Conservation (phyloP, 2,797 vertebrate genomes). For the Gephyroberyx darwinii region DNA sequence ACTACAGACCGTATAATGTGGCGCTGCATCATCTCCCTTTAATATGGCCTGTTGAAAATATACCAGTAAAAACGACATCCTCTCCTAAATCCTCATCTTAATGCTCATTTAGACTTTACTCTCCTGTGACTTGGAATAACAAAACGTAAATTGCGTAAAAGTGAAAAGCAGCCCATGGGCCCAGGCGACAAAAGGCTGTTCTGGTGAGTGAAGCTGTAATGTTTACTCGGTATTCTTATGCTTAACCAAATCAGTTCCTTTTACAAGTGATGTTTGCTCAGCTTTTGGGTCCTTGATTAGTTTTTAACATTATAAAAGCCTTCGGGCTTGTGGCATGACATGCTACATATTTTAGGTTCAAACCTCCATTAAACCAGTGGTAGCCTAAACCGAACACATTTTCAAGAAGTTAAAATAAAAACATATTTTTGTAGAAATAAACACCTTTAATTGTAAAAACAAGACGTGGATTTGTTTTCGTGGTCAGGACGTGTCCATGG, state of each 20-base stretch:
- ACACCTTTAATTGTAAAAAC: not conserved
- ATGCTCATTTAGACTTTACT: slow-evolving; percentile 10
- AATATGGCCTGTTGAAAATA: too few relatives aligned
- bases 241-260: slow-evolving; percentile 58
- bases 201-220: slow-evolving; percentile 50
- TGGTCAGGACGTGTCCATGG: not conserved
- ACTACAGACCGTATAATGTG: too few relatives aligned
- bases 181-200: slow-evolving; percentile 47
- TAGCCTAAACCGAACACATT: not conserved
- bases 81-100: not conserved
- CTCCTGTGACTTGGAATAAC: slow-evolving; percentile 44
- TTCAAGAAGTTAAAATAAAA: not conserved
- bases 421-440: not conserved
- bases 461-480: not conserved
- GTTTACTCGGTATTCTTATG: slow-evolving; percentile 76
- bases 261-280: slow-evolving; percentile 70
- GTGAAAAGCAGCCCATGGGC: slow-evolving; percentile 43
- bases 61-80: not conserved
- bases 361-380: too few relatives aligned
- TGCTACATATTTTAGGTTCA: slow-evolving; percentile 41
- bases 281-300: slow-evolving; percentile 72
- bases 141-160: slow-evolving; percentile 53
- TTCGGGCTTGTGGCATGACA: slow-evolving; percentile 24
- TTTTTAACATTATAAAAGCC: slow-evolving; percentile 72
- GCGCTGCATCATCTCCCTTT: too few relatives aligned